A percentile compares a stretch with the other conserved stretches of the same genome.
phyloP scores from a whole-genome alignment of 2,797 vertebrate genomes.

The Sebastes matsubarae region DNA sequence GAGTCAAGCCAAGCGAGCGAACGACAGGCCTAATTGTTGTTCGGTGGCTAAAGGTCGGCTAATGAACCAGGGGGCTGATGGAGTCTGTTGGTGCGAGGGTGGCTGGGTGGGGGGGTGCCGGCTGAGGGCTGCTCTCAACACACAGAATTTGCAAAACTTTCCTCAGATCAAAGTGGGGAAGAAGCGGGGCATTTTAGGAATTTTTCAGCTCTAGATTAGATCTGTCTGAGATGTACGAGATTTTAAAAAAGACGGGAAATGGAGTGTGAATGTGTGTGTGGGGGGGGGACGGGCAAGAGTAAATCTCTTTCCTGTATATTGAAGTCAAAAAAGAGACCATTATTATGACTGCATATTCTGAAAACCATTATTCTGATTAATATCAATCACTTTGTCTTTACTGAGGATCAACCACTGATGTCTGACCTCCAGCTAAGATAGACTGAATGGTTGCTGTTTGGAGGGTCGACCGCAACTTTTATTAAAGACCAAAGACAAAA shows the following conservation, averaged over 20 bases:
- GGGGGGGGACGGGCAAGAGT: background rate
- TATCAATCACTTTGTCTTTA: slow-evolving; percentile 11
- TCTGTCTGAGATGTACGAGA: slow-evolving; percentile 72
- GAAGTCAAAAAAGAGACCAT: background rate
- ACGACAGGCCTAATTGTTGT: slow-evolving; percentile 90
- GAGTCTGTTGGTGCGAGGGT: slow-evolving; percentile 79
- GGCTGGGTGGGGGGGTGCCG: slow-evolving; percentile 69
- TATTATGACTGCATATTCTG: background rate
- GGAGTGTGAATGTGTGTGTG: background rate
- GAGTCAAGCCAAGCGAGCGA: slow-evolving; percentile 68
- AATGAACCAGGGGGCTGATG: slow-evolving; percentile 87
- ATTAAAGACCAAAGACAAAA: slow-evolving; percentile 12
- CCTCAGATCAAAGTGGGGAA: slow-evolving; percentile 85
- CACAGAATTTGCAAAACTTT: slow-evolving; percentile 85
- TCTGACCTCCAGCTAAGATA: background rate
- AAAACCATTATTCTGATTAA: slow-evolving; percentile 33
- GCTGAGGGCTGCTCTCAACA: slow-evolving; percentile 74
- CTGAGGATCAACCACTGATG: background rate
- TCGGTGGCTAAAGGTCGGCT: slow-evolving; percentile 88
- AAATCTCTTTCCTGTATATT: background rate
- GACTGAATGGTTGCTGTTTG: background rate
- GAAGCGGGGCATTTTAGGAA: slow-evolving; percentile 81
- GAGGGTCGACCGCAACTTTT: background rate
- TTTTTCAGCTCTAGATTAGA: slow-evolving; percentile 82
- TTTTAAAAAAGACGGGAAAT: slow-evolving; percentile 30